Evolutionary conservation across 2,797 vertebrate genomes (phyloP), one percentile per base, ranked within the genome.

Genomic region (Rhinoraja longicauda): DNA sequence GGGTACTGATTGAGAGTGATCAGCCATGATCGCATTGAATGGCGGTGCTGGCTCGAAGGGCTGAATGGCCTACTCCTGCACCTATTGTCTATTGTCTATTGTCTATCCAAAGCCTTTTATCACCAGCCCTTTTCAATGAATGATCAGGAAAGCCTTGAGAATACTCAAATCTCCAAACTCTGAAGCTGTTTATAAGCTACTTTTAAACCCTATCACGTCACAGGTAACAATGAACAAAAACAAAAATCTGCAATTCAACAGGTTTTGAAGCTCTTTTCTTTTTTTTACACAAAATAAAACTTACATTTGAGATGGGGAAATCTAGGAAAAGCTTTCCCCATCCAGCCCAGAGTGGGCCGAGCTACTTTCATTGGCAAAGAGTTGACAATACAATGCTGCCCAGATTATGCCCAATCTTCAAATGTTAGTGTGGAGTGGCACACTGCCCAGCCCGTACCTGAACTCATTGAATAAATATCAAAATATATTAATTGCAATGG

Each of bases 401-500:
- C 7, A 67, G 62, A 67, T 36, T 36, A 67, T 8, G 32, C 6
- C n/a, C 5, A 67, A 88, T 88, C 62, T 88, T 62, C 17, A 86
- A 86, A 62, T 86, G 62, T 64, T 59, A 67, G 84, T 67, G 84
- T n/a, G 21, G 70, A 26, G 70, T 9, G 36, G 19, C 67, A 88
- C 62, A 64, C n/a, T 0, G 59, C 15, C 36, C 21, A n/a, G 59
- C 15, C 36, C 21, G n/a, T 32, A 67, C 21, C 15, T 10, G 4
- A 26, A 88, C n/a, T 36, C 62, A 36, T 64, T 67, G 62, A 88
- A 88, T 88, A 88, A 88, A 88, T 88, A 88, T 88, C 12, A 67
- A 67, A 67, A 88, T 88, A 88, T 88, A 88, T 88, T 88, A 88
- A 88, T 36, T 88, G 84, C 84, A 67, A 62, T 67, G 32, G 84